A percentile compares a stretch with the other conserved stretches of the same genome.
These are phyloP conservation scores for Pipistrellus nathusii DNA, from an alignment of 2,797 vertebrate genomes.

Conservation along the genomic window DNA sequence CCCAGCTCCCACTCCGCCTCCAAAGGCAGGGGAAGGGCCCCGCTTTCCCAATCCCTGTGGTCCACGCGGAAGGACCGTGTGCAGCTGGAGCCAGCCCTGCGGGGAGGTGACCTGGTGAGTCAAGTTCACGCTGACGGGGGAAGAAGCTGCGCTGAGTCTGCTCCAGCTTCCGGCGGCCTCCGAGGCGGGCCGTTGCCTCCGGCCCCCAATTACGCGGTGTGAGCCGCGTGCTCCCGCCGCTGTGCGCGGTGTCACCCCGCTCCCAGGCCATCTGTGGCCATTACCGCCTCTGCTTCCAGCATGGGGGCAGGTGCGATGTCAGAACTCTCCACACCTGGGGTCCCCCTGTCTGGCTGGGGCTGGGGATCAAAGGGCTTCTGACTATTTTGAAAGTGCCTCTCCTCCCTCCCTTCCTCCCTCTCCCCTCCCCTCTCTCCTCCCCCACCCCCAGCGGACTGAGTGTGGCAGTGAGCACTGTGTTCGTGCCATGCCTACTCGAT, in stretches of 20 bases:
- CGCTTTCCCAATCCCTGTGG: not conserved
- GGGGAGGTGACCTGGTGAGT: not conserved
- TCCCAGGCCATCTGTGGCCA: not conserved
- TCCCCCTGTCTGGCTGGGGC: not conserved
- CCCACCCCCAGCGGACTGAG: not conserved
- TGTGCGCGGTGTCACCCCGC: not conserved
- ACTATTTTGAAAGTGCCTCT: conserved; percentile 3
- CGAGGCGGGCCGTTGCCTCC: not conserved
- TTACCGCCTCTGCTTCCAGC: not conserved
- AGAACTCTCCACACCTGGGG: not conserved
- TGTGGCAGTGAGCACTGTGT: not conserved
- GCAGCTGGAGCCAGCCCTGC: not conserved
- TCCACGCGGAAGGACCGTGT: no score
- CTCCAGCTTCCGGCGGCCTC: not conserved
- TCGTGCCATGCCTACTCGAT: not conserved
- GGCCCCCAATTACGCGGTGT: not conserved
- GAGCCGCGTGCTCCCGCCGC: not conserved
- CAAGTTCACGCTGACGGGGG: not conserved
- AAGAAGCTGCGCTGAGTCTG: not conserved
- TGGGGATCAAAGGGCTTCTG: not conserved
- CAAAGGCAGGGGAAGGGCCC: not conserved
- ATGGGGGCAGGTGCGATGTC: not conserved
- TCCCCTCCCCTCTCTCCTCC: no score
- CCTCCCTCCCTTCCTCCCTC: no score
- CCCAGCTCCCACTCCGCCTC: not conserved